Percentiles rank a stretch among this genome's conserved stretches.
These are phyloP conservation scores for Poecilia wingei DNA, from an alignment of 2,797 vertebrate genomes.

Conservation along the genomic window DNA sequence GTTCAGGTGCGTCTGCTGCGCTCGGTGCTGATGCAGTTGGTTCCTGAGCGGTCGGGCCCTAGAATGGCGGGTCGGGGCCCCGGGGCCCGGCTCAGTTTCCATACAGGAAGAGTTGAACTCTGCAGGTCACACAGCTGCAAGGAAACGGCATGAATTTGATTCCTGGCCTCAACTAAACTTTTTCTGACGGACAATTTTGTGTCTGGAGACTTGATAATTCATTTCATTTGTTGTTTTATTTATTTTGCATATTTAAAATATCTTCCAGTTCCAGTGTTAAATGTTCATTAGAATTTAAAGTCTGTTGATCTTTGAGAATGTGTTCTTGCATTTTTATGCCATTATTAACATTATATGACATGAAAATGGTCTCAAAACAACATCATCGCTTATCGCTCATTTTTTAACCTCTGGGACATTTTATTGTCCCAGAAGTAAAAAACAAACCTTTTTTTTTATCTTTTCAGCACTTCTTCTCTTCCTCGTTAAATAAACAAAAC, in stretches of 20 bases:
- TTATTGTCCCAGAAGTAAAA: background rate
- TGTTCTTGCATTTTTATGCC: too few species aligned
- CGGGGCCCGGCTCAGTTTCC: constrained; percentile 34
- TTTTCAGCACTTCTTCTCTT: background rate
- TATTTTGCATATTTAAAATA: too few species aligned
- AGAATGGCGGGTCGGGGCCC: constrained; percentile 28
- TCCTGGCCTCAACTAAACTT: too few species aligned
- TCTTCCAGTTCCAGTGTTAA: too few species aligned
- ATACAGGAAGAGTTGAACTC: constrained; percentile 55
- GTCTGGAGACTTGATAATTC: background rate
- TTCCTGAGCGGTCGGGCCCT: background rate
- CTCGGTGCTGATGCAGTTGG: background rate
- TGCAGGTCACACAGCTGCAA: constrained; percentile 44
- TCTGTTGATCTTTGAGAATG: too few species aligned
- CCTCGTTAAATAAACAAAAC: background rate
- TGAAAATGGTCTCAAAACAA: too few species aligned
- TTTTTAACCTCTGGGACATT: too few species aligned
- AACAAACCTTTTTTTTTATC: background rate
- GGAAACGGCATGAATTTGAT: constrained; percentile 8
- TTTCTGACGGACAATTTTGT: too few species aligned
- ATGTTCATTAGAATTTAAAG: too few species aligned
- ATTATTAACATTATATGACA: too few species aligned
- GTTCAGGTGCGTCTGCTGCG: background rate
- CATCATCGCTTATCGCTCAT: too few species aligned
- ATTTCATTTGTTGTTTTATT: background rate